Conservation (phyloP, 2,113 vertebrate species). For the Ursus arctos region DNA sequence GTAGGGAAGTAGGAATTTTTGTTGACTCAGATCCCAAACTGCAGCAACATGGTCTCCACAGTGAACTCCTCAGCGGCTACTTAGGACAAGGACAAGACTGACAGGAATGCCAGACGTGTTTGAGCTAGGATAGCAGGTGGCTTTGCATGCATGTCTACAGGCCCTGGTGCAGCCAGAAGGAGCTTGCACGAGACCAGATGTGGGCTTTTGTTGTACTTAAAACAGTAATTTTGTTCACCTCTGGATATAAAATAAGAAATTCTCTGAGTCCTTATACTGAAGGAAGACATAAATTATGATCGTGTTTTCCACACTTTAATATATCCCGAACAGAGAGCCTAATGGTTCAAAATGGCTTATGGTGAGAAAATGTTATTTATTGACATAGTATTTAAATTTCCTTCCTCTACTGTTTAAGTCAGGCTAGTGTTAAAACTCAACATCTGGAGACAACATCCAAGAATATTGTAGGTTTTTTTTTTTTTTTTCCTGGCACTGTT, state of each 20-base stretch:
- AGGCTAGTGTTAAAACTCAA: constrained; percentile 43
- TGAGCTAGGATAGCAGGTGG: not conserved
- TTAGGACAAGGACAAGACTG: not conserved
- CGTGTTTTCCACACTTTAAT: not conserved
- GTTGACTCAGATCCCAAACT: not conserved
- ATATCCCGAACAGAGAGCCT: not conserved
- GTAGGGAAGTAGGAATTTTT: not conserved
- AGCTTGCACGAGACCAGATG: constrained; percentile 23
- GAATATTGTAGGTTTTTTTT: not conserved
- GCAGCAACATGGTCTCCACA: not conserved
- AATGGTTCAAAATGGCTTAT: constrained; percentile 19
- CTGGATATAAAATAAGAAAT: constrained; percentile 41
- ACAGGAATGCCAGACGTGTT: not conserved
- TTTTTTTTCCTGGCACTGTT: not conserved
- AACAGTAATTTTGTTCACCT: not conserved
- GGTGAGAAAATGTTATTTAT: not conserved
- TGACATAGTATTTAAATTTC: constrained; percentile 55
- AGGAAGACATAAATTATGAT: constrained; percentile 1
- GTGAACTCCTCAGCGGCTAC: not conserved
- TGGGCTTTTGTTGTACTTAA: constrained; percentile 24
- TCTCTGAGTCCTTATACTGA: not conserved
- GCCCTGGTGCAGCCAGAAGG: not conserved
- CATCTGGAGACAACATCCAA: constrained; percentile 27
- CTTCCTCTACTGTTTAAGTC: constrained; percentile 39
- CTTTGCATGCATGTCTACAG: not conserved